These are phyloP conservation scores for Temnothorax curvispinosus DNA, from an alignment of 1,140 invertebrate species.

Conservation along the genomic window DNA sequence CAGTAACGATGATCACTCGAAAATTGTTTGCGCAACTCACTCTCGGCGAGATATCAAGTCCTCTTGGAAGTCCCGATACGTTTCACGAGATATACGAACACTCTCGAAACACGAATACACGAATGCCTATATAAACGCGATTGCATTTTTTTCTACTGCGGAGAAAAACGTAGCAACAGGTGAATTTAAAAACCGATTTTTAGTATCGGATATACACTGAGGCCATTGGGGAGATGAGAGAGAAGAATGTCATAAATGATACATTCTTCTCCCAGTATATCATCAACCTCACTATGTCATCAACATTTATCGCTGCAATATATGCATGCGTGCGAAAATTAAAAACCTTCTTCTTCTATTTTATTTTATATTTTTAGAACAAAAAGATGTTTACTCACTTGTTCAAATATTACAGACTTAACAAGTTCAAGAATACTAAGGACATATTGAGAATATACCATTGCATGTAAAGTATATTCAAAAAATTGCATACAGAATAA, in stretches of 20 bases:
- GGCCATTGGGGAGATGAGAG: background rate
- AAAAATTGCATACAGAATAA: background rate
- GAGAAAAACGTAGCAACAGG: constrained; percentile 46
- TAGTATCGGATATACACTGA: background rate
- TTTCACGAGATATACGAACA: constrained; percentile 3
- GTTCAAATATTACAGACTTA: background rate
- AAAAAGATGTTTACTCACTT: background rate
- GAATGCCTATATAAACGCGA: constrained; percentile 5
- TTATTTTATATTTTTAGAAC: background rate
- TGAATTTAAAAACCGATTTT: constrained; percentile 57
- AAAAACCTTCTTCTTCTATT: background rate
- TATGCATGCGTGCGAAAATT: background rate
- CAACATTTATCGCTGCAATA: background rate
- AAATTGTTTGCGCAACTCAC: constrained; percentile 67
- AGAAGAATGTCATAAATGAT: constrained; percentile 26
- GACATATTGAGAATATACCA: background rate
- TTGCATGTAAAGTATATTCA: background rate
- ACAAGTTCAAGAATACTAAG: background rate
- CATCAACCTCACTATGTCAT: background rate
- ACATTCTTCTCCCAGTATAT: background rate
- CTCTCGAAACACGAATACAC: constrained; percentile 17
- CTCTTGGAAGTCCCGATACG: constrained; percentile 34
- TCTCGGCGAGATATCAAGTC: constrained; percentile 37
- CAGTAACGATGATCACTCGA: constrained; percentile 41
- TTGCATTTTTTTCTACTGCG: constrained; percentile 23